These are phyloP conservation scores for Trypoxylon attenuatum DNA, from an alignment of 2,888 invertebrate species.

Conservation along the genomic window DNA sequence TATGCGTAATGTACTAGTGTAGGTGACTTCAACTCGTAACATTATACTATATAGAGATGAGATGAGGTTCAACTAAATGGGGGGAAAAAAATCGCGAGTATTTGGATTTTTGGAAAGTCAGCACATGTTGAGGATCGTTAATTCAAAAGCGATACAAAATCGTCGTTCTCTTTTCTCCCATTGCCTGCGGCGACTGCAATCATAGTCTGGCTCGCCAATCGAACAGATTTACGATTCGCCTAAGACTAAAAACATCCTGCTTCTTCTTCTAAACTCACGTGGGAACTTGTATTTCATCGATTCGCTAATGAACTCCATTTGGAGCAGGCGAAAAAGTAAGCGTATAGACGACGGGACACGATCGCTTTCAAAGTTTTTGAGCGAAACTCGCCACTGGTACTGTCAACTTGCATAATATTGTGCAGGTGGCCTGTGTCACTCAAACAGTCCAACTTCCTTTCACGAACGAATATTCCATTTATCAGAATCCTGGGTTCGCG, in stretches of 20 bases:
- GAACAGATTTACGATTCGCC: slow-evolving; percentile 2
- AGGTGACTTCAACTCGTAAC: too few relatives aligned
- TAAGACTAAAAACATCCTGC: background rate
- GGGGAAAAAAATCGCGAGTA: background rate
- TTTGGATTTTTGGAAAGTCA: slow-evolving; percentile 8
- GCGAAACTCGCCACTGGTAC: background rate
- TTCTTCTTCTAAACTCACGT: background rate
- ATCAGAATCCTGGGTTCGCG: slow-evolving; percentile 2
- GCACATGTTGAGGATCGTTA: slow-evolving; percentile 35
- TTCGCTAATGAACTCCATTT: slow-evolving; percentile 2
- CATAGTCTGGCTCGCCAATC: background rate
- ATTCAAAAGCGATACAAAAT: slow-evolving; percentile 30
- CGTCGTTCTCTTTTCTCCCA: background rate
- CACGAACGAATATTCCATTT: slow-evolving; percentile 1
- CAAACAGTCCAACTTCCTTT: background rate
- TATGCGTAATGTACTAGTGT: too few relatives aligned
- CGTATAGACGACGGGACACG: background rate
- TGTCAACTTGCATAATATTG: background rate
- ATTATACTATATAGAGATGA: too few relatives aligned
- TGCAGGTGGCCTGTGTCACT: background rate
- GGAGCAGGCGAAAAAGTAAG: background rate
- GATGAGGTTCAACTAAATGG: too few relatives aligned
- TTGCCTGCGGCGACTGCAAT: slow-evolving; percentile 12
- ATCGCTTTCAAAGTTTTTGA: background rate
- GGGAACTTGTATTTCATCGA: background rate